Evolutionary conservation across 2,113 vertebrate genomes (phyloP).

Genomic region (Tragulus kanchil): DNA sequence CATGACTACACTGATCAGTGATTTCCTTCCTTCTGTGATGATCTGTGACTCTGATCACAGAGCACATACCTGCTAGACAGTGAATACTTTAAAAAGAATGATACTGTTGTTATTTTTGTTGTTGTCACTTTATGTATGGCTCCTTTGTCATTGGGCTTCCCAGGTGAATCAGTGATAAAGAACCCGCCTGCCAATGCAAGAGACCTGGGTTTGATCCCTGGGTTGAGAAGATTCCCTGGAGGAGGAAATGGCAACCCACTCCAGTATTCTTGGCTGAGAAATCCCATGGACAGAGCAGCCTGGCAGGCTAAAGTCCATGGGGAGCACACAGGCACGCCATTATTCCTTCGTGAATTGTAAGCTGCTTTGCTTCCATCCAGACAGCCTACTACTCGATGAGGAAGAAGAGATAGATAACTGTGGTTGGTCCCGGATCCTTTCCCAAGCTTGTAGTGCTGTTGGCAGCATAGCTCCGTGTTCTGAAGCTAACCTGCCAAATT

Average conservation of each 20-base stretch:
- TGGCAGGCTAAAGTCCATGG: neutral
- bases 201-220: neutral
- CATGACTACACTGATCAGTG: neutral
- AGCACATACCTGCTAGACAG: neutral
- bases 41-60: neutral
- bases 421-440: neutral
- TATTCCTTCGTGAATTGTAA: neutral
- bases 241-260: neutral
- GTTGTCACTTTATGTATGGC: neutral
- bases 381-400: neutral
- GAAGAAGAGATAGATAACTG: neutral
- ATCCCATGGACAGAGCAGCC: neutral
- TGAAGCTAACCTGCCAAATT: neutral
- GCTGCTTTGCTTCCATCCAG: neutral
- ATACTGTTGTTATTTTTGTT: neutral
- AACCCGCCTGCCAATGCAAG: neutral
- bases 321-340: neutral
- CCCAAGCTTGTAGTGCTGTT: neutral
- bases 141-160: neutral
- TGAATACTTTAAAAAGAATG: neutral
- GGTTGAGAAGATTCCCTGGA: neutral
- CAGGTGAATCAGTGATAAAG: neutral
- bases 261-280: neutral
- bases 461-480: accelerated
- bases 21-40: neutral